phyloP scores from a whole-genome alignment of 2,797 vertebrate species.

The Australoheros facetus region DNA sequence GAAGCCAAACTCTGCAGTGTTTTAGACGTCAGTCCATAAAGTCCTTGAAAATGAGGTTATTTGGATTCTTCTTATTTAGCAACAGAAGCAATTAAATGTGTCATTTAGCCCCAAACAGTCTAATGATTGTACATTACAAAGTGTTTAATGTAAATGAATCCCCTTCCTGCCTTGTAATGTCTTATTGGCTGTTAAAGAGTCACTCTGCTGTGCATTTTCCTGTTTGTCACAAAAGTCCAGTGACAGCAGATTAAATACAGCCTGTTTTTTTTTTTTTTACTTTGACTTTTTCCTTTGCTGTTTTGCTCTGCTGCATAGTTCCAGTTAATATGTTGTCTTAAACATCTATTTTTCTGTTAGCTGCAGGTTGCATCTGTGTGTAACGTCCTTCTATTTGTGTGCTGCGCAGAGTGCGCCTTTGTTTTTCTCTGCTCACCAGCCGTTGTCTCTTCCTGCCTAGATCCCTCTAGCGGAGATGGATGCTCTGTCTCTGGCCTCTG shows the following conservation, averaged over 20 bases:
- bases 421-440: slow-evolving; percentile 85
- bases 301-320: background rate
- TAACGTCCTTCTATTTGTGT: slow-evolving; percentile 39
- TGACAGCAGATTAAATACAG: background rate
- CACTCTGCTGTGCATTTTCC: background rate
- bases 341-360: slow-evolving; percentile 23
- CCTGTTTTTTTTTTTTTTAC: no score
- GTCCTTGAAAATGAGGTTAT: background rate
- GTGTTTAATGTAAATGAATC: background rate
- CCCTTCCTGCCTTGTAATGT: background rate
- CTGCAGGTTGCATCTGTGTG: slow-evolving; percentile 29
- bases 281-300: background rate
- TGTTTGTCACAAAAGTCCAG: background rate
- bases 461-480: slow-evolving; percentile 99
- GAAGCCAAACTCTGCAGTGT: background rate
- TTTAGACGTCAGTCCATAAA: background rate
- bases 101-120: background rate
- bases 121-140: background rate
- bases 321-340: slow-evolving; percentile 5
- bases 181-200: background rate
- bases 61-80: background rate
- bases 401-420: slow-evolving; percentile 29
- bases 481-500: slow-evolving; percentile 98
- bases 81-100: background rate
- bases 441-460: slow-evolving; percentile 94